phyloP scores from a whole-genome alignment of 2,888 invertebrate genomes.

The Mesorhabditis spiculigera region DNA sequence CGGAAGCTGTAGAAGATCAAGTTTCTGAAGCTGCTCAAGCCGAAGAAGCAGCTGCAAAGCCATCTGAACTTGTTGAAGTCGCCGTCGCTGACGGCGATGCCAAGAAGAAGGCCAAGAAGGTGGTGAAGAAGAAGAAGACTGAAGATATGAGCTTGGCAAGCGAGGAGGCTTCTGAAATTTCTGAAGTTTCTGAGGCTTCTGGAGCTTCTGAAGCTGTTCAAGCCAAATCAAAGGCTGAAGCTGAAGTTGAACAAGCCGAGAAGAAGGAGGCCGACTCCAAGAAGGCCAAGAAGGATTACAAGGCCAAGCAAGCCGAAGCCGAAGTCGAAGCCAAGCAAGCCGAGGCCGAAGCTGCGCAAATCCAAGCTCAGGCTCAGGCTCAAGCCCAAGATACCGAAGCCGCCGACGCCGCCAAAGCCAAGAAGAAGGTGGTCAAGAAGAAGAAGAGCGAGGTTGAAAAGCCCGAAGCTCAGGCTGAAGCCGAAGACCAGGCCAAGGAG shows the following conservation, averaged over 20 bases:
- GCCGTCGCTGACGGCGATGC: not conserved
- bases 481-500: constrained; percentile 7
- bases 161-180: not conserved
- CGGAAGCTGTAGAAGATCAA: not conserved
- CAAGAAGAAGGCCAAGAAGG: constrained; percentile 17
- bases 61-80: not conserved
- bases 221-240: not conserved
- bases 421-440: constrained; percentile 8
- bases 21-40: not conserved
- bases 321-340: constrained; percentile 11
- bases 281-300: not conserved
- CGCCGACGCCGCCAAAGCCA: constrained; percentile 1
- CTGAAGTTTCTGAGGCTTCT: not conserved
- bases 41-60: not conserved
- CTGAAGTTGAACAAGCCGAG: not conserved
- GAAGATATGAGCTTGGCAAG: constrained; percentile 16
- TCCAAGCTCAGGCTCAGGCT: too few relatives aligned
- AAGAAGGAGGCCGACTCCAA: constrained; percentile 1
- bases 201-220: not conserved
- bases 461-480: too few relatives aligned
- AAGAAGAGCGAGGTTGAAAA: constrained; percentile 7
- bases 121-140: constrained; percentile 28
- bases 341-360: not conserved
- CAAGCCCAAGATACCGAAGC: not conserved
- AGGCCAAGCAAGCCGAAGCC: not conserved